phyloP scores from a whole-genome alignment of 2,113 vertebrate genomes.

The Trinectes maculatus region DNA sequence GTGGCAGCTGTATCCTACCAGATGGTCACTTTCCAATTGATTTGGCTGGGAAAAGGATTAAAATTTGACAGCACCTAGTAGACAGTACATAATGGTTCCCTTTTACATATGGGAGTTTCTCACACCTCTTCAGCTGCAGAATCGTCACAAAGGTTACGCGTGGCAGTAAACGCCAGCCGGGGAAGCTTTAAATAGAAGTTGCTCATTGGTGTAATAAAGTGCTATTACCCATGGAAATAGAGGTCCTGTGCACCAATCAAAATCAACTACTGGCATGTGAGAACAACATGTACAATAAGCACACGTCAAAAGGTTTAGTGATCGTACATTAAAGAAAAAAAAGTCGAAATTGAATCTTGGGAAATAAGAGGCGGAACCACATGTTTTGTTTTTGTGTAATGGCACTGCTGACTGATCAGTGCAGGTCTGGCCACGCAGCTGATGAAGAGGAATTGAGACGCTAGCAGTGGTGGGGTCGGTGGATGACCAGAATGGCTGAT shows the following conservation, averaged over 20 bases:
- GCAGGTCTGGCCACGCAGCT: slow-evolving; percentile 67
- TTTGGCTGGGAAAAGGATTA: slow-evolving; percentile 89
- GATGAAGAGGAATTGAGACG: slow-evolving; percentile 81
- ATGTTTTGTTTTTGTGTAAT: slow-evolving; percentile 35
- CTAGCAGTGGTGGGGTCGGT: slow-evolving; percentile 42
- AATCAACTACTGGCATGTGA: slow-evolving; percentile 56
- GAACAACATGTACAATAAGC: slow-evolving; percentile 32
- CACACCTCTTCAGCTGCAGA: slow-evolving; percentile 76
- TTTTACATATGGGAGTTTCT: slow-evolving; percentile 82
- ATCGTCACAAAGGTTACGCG: slow-evolving; percentile 85
- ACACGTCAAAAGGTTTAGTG: slow-evolving; percentile 46
- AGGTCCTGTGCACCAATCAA: slow-evolving; percentile 58
- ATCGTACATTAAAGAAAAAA: slow-evolving; percentile 18
- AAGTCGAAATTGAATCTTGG: too few species aligned
- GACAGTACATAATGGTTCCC: slow-evolving; percentile 82
- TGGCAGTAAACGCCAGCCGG: slow-evolving; percentile 80
- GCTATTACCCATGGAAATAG: slow-evolving; percentile 75
- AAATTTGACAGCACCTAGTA: slow-evolving; percentile 86
- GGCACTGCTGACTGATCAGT: slow-evolving; percentile 63
- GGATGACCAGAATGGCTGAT: slow-evolving; percentile 88
- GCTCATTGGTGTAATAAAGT: slow-evolving; percentile 77
- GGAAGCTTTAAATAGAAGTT: slow-evolving; percentile 82
- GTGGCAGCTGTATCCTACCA: slow-evolving; percentile 82
- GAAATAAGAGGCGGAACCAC: not conserved
- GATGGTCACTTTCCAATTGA: slow-evolving; percentile 93